phyloP scores from a whole-genome alignment of 2,888 invertebrate species.

The Abrostola triplasia region DNA sequence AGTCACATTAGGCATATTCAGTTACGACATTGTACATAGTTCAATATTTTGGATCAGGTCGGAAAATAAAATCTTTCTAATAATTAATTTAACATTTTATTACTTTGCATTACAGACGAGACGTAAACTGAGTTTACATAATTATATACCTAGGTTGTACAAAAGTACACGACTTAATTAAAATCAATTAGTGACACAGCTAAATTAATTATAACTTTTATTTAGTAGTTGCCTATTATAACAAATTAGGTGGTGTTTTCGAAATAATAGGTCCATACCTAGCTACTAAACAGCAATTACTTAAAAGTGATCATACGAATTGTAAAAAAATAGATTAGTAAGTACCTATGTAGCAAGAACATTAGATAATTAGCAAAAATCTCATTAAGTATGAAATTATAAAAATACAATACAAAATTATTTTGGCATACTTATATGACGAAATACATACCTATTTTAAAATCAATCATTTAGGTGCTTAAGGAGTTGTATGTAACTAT shows the following conservation, averaged over 20 bases:
- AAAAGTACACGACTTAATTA: slow-evolving; percentile 20
- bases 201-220: not conserved
- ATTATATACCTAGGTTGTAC: slow-evolving; percentile 17
- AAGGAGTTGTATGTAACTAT: no score
- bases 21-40: no score
- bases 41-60: no score
- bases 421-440: no score
- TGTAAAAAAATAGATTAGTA: slow-evolving; percentile 5
- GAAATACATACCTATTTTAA: no score
- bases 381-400: not conserved
- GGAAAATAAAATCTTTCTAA: slow-evolving; percentile 11
- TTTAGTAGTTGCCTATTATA: no score
- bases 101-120: slow-evolving; percentile 34
- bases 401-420: not conserved
- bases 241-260: no score
- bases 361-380: not conserved
- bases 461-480: no score
- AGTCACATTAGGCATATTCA: no score
- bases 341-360: slow-evolving; percentile 12
- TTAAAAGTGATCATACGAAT: not conserved
- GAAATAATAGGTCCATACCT: no score
- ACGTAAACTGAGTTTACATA: slow-evolving; percentile 32
- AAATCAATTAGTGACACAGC: slow-evolving; percentile 24
- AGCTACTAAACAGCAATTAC: no score
- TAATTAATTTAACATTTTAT: slow-evolving; percentile 32